Evolutionary conservation across 2,797 vertebrate genomes (phyloP), one percentile per base, ranked within the genome.

Genomic region (Thunnus albacares): DNA sequence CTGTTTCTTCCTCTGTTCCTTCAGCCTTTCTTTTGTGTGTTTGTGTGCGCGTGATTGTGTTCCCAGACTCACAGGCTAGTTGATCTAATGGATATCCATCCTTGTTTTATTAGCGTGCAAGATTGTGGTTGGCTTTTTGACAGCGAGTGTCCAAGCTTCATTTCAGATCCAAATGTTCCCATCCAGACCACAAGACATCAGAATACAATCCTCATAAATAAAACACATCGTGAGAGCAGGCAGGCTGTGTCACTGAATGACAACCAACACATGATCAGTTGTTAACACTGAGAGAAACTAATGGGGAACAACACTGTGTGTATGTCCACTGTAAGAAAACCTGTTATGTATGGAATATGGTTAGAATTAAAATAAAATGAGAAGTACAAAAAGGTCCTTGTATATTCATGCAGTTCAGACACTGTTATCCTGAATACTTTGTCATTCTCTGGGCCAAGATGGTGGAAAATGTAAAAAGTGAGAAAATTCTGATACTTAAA

Each of bases 161-260:
- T 71, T 80, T 81, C 45, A 66, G 38, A 63, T 86, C 83, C 89
- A 90, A 79, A 90, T 89, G 89, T 88, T 87, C 41, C 66, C 71
- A 76, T 64, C 68, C 86, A 75, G 65, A 59, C 55, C 38, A 63
- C 79, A 87, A 61, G 51, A 53, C 80, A 81, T 63, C 73, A 38
- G 15, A 73, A 52, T 20, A 60, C 22, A 69, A 72, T 76, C 38
- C 47, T 51, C 51, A 28, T 20, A 55, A 86, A 57, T 6, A 59
- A 49, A 81, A 73, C 26, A 57, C 41, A 80, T 30, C 2, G 6
- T 76, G 75, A 79, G 67, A 87, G 33, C 10, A 26, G 63, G 38
- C 56, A n/a, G 58, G 65, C 68, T 55, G 53, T 51, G 59, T 60
- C 49, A 56, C 33, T 80, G 53, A 81, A 69, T 20, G 28, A 66